Conservation (phyloP, 1,140 invertebrate species). For the Drosophila equinoxialis region DNA sequence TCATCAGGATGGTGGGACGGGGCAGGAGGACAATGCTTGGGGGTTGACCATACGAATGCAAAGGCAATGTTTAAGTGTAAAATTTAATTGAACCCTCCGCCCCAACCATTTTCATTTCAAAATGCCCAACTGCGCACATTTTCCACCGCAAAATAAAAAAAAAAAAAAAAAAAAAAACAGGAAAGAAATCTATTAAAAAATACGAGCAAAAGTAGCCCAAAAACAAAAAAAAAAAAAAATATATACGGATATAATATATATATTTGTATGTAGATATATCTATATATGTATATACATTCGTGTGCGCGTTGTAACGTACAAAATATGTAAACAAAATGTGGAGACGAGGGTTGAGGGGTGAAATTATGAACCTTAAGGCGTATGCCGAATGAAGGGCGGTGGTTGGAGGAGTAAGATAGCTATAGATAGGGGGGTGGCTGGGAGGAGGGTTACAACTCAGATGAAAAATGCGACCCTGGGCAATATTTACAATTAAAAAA, state of each 20-base stretch:
- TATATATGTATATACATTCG: constrained; percentile 27
- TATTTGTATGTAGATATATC: too few species aligned
- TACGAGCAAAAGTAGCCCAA: constrained; percentile 66
- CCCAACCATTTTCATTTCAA: neutral
- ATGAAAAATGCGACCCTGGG: constrained; percentile 79
- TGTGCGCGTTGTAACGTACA: constrained; percentile 80
- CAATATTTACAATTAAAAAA: constrained; percentile 82
- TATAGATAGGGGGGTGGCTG: neutral
- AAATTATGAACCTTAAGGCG: constrained; percentile 71
- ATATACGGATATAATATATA: neutral
- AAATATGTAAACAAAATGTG: constrained; percentile 75
- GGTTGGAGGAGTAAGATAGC: neutral
- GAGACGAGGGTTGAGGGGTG: constrained; percentile 20
- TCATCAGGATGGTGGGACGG: neutral
- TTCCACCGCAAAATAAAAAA: constrained; percentile 39
- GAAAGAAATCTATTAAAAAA: constrained; percentile 75
- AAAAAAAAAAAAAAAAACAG: constrained; percentile 21
- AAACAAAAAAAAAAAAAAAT: constrained; percentile 31
- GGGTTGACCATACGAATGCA: constrained; percentile 26
- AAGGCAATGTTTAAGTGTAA: constrained; percentile 54
- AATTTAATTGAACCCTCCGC: constrained; percentile 61
- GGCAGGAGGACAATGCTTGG: neutral
- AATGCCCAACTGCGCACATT: constrained; percentile 66
- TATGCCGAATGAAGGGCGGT: neutral
- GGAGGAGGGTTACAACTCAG: constrained; percentile 27